Evolutionary conservation across 2,888 invertebrate species (phyloP).

Genomic region (Tanypteryx hageni): DNA sequence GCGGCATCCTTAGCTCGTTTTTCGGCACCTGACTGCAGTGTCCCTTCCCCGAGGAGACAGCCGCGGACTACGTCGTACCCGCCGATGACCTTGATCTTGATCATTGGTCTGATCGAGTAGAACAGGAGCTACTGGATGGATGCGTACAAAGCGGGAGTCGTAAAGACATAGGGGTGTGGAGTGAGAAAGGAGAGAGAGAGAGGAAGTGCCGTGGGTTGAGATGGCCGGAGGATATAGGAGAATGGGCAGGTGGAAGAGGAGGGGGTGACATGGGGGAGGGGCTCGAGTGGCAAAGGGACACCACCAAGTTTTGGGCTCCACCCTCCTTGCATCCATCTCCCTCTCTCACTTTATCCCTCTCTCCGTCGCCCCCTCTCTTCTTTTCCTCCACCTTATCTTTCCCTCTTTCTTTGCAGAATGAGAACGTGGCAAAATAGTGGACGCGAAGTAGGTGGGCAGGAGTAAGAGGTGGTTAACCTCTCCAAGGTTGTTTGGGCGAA

Average conservation of each 20-base stretch:
- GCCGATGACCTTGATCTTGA: neutral
- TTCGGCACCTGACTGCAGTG: no score
- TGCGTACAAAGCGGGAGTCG: no score
- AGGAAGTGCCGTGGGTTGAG: no score
- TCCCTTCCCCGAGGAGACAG: no score
- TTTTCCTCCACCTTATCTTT: neutral
- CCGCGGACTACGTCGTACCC: neutral
- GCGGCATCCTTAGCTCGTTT: no score
- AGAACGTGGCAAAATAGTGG: slow-evolving; percentile 55
- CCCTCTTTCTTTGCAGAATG: slow-evolving; percentile 19
- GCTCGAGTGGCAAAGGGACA: neutral
- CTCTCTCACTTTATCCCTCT: neutral
- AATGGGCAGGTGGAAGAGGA: neutral
- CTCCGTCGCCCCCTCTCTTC: neutral
- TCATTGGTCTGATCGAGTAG: neutral
- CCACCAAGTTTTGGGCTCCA: no score
- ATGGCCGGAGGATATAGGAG: no score
- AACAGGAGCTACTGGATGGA: neutral
- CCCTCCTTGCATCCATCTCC: no score
- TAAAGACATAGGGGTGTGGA: no score
- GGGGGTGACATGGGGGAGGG: neutral
- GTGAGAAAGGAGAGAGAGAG: no score
- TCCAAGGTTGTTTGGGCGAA: slow-evolving; percentile 59
- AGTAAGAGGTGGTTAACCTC: slow-evolving; percentile 47
- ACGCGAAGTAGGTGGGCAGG: neutral